Evolutionary conservation across 2,888 invertebrate genomes (phyloP), one percentile per base, ranked within the genome.

Genomic region (Lobophora halterata): DNA sequence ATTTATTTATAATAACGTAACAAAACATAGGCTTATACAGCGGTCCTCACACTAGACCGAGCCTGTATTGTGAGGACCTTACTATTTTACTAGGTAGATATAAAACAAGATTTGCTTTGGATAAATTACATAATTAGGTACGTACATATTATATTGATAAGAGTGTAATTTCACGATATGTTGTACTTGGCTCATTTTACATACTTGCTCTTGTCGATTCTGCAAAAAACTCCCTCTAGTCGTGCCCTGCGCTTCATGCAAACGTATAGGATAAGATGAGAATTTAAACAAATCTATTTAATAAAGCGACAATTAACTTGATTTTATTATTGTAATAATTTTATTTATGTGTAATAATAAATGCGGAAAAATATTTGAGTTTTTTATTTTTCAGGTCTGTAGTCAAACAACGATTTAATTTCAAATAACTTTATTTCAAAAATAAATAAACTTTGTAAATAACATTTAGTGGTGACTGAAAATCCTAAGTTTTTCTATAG

Each of bases 321-420:
- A 76, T 73, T 78, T 72, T 62, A 63, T 59, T 63, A 62, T 67
- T 67, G 67, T 69, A 69, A 72, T 75, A 61, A 71, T 76, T 67
- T 74, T 66, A 75, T 75, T 79, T 75, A 75, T 72, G 71, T 79
- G 71, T 78, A 80, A 67, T 74, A 82, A 75, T 78, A 77, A 78
- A 78, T 63, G 67, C 73, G 73, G 73, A 81, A 73, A 75, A 80
- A 79, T 71, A 55, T 49, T 14, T 36, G 30, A 42, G n/a, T 49
- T 49, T 69, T 66, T 77, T 43, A 61, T 67, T 70, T 33, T n/a
- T 31, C 8, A 5, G 27, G 7, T 20, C n/a, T 3, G 10, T 17
- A 24, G 18, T 5, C 7, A 45, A 26, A 26, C 30, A 34, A 46
- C 34, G 30, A 30, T 37, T 66, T 62, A 72, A 75, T 65, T 52